Base-by-base conservation (phyloP, 1,140 invertebrate species). In the Meloidogyne exigua region DNA sequence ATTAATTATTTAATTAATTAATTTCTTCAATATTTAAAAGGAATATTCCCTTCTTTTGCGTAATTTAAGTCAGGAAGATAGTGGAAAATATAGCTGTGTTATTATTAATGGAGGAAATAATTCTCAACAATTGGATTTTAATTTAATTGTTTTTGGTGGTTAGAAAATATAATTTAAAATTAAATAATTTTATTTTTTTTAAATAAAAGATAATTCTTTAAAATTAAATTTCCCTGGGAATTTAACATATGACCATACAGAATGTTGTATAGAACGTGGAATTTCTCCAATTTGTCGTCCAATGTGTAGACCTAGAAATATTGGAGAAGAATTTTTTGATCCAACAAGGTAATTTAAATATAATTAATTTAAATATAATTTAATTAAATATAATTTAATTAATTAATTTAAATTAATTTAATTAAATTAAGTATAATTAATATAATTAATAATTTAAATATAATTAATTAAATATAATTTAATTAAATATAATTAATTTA, bases 61-160 rank as follows among this genome's bases (percentile, higher is more conserved):
- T 32, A 81, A 81, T 75, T 26, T 81, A n/a, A 83, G 80, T 39
- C 13, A 65, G n/a, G 32, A 75, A 68, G 80, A 81, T 70, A 63
- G 79, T 21, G 80, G 80, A 25, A 76, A 81, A 57, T 81, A 79
- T 75, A 25, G 82, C 18, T 81, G 80, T 66, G 32, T 49, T 21
- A 18, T n/a, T n/a, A 18, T n/a, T n/a, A 57, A 57, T n/a, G 36
- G 44, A 13, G 21, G 66, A 2, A n/a, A n/a, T n/a, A n/a, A 72
- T 28, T 79, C 82, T 7, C 80, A 81, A 72, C 80, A 81, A 83
- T 44, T 81, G 13, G 82, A 81, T 68, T 81, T 81, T 64, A 79
- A 83, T 25, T 63, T 81, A 25, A 79, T 84, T 65, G 80, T 81
- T 64, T 74, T 81, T 32, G 80, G 82, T 79, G 21, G 18, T 28